Evolutionary conservation across 2,113 vertebrate species (phyloP), one percentile per base, ranked within the genome.

Genomic region (Dolichotis patagonum): DNA sequence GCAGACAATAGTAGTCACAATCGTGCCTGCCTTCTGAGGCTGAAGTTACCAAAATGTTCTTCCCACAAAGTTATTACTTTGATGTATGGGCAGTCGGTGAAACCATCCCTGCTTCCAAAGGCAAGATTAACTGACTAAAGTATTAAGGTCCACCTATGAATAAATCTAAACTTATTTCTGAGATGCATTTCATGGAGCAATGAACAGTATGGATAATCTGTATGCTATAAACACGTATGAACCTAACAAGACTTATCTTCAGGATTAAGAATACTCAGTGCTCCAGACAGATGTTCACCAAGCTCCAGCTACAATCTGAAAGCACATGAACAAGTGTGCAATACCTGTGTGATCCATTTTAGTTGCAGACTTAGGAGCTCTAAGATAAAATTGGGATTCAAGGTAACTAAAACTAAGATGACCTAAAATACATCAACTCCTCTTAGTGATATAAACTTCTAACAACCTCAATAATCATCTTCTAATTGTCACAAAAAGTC

Each of bases 401-500:
- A 73, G 13, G 26, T 91, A 71, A 93, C 46, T 26, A 9, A 89
- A 95, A 78, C 12, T 17, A 94, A 49, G 16, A 75, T 75, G 71
- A 62, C 19, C 14, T 85, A 89, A 96, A 97, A 54, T 69, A 89
- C 58, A 38, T 13, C 24, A 69, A 38, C 85, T 16, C 3, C 73
- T 52, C 80, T 84, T 95, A 60, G 22, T 91, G 92, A 30, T 91
- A 69, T 49, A 91, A 0, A 49, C 0, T 83, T 81, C 85, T 17
- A 77, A 92, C 26, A 86, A 87, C 46, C 5, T 69, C n/a, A 77
- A 52, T 19, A 73, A 81, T 54, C 30, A 94, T 84, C 5, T 28
- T 86, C 75, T 62, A 89, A 71, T 46, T 80, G 28, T 38, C 54
- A 90, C 77, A 90, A 43, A 54, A 97, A 93, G 80, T 75, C 32